Percentiles rank a stretch among this genome's conserved stretches.
phyloP scores from a whole-genome alignment of 2,888 invertebrate genomes.

The Hyalella azteca region DNA sequence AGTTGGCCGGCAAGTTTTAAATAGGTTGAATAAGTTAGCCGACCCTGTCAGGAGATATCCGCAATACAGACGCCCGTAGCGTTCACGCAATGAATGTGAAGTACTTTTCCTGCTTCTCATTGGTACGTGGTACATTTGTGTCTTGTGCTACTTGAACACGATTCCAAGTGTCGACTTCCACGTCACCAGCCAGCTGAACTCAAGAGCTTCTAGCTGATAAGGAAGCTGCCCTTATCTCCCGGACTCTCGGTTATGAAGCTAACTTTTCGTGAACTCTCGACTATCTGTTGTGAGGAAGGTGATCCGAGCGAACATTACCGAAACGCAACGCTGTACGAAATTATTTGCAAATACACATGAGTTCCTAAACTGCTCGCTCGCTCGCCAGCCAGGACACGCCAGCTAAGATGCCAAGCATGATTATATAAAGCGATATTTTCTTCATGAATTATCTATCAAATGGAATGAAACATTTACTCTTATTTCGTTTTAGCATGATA shows the following conservation, averaged over 20 bases:
- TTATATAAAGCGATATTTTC: not conserved
- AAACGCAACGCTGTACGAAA: constrained; percentile 33
- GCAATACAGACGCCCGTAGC: not conserved
- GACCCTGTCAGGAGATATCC: constrained; percentile 28
- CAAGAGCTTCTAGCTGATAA: not conserved
- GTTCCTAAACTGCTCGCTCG: constrained; percentile 27
- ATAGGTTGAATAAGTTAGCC: constrained; percentile 38
- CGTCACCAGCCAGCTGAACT: no score
- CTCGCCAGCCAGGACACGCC: constrained; percentile 39
- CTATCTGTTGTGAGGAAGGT: constrained; percentile 35
- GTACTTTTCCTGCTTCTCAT: no score
- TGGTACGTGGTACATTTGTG: no score
- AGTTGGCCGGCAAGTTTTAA: constrained; percentile 37
- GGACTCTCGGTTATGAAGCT: not conserved
- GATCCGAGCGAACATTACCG: constrained; percentile 19
- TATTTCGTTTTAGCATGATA: no score
- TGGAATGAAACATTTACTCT: not conserved
- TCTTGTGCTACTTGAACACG: no score
- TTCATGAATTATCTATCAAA: not conserved
- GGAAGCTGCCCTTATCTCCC: not conserved
- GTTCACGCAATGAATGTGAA: constrained; percentile 17
- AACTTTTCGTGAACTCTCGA: not conserved
- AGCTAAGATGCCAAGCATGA: not conserved
- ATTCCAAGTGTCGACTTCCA: no score
- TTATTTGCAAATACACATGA: constrained; percentile 29